Conservation (phyloP, 1,140 invertebrate species). For the Pogonomyrmex californicus region DNA sequence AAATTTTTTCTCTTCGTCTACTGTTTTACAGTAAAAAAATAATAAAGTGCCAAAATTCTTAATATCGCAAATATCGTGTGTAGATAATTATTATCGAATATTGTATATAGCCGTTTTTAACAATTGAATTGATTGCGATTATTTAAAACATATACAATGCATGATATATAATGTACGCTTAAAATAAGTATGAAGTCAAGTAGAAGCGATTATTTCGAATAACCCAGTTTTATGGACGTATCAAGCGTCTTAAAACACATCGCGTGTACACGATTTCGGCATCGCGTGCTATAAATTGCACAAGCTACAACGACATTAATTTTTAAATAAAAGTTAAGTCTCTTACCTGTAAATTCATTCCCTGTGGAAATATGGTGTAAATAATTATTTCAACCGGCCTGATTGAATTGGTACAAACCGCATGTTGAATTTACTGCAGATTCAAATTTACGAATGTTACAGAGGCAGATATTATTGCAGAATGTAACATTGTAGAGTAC, state of each 20-base stretch:
- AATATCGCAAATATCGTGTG: background rate
- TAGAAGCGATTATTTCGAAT: background rate
- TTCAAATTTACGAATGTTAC: background rate
- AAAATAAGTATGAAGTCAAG: background rate
- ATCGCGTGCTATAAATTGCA: background rate
- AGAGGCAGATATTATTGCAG: background rate
- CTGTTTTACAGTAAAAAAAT: background rate
- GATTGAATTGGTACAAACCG: background rate
- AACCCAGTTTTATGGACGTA: background rate
- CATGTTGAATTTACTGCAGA: background rate
- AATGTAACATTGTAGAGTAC: conserved; percentile 6
- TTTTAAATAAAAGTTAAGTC: conserved; percentile 4
- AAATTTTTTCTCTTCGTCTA: background rate
- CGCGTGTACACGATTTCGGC: background rate
- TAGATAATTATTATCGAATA: conserved; percentile 10
- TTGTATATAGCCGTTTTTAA: background rate
- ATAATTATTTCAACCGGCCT: background rate
- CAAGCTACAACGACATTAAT: background rate
- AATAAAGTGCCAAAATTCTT: conserved; percentile 15
- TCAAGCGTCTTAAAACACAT: background rate
- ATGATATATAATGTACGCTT: background rate
- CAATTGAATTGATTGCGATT: background rate
- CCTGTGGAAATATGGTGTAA: background rate
- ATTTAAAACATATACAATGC: background rate
- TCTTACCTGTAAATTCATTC: conserved; percentile 1